A percentile compares a stretch with the other conserved stretches of the same genome.
Evolutionary conservation across 2,797 vertebrate species (phyloP).

Genomic region (Caiman crocodilus): DNA sequence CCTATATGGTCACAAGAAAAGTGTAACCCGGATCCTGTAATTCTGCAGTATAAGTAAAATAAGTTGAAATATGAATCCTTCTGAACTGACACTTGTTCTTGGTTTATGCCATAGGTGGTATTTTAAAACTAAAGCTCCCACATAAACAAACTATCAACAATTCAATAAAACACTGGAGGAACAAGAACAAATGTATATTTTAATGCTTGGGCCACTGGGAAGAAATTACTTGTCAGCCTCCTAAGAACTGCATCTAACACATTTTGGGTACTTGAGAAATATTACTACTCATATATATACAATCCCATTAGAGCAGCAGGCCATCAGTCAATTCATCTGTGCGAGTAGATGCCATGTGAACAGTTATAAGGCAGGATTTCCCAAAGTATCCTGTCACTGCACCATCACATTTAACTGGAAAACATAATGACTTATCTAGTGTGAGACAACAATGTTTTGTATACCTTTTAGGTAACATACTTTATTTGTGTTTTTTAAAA

Average conservation of each 20-base stretch:
- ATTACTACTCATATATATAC: neutral
- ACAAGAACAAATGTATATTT: neutral
- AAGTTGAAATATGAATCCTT: conserved; percentile 8
- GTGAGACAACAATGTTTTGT: neutral
- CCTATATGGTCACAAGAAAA: conserved; percentile 6
- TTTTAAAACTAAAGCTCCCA: neutral
- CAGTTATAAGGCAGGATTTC: neutral
- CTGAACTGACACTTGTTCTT: neutral
- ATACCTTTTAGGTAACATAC: neutral
- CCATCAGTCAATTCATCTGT: neutral
- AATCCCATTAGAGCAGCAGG: neutral
- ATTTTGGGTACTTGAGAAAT: neutral
- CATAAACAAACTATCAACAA: neutral
- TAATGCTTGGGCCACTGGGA: neutral
- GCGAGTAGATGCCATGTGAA: neutral
- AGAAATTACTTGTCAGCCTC: neutral
- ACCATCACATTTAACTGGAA: neutral
- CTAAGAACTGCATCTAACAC: neutral
- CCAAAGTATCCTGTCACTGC: neutral
- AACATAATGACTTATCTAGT: neutral
- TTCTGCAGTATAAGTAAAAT: conserved; percentile 47
- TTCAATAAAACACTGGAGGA: neutral
- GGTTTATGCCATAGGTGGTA: neutral
- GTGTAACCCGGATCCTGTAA: neutral
- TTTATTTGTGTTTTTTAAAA: neutral